Percentiles rank a stretch among this genome's conserved stretches.
Conservation (phyloP, 2,797 vertebrate species). For the Chelidonichthys spinosus region DNA sequence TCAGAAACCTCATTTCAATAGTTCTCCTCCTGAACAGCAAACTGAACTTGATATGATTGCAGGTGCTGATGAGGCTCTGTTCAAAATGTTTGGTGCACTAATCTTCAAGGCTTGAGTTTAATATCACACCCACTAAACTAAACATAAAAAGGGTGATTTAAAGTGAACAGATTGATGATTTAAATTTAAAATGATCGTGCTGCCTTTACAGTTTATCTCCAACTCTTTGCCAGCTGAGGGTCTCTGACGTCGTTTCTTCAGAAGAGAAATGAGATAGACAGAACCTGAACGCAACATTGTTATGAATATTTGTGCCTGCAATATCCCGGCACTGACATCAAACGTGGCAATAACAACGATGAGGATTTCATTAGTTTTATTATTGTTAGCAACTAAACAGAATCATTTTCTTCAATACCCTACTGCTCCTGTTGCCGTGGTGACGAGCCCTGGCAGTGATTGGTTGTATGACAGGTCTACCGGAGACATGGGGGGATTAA, state of each 20-base stretch:
- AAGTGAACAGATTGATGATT: too few species aligned
- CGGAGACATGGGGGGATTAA: conserved; percentile 52
- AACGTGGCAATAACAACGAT: conserved; percentile 14
- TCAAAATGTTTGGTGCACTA: background rate
- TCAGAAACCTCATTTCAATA: background rate
- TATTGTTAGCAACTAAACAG: conserved; percentile 31
- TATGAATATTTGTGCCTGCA: background rate
- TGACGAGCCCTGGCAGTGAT: conserved; percentile 65
- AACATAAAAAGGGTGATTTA: too few species aligned
- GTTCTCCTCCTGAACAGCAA: background rate
- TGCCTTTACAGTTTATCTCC: conserved; percentile 1
- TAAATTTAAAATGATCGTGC: too few species aligned
- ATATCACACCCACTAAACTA: background rate
- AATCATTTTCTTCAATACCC: conserved; percentile 18
- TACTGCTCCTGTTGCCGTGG: conserved; percentile 66
- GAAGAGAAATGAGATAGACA: background rate
- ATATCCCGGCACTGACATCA: background rate
- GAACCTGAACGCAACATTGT: conserved; percentile 6
- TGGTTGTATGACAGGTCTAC: conserved; percentile 55
- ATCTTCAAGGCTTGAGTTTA: background rate
- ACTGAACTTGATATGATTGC: background rate
- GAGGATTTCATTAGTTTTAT: conserved; percentile 12
- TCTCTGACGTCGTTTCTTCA: conserved; percentile 10
- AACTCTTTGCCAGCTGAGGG: background rate
- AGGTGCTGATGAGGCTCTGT: background rate